Evolutionary conservation across 2,888 invertebrate species (phyloP), one percentile per base, ranked within the genome.

Genomic region (Pycnomerus fuliginosus): DNA sequence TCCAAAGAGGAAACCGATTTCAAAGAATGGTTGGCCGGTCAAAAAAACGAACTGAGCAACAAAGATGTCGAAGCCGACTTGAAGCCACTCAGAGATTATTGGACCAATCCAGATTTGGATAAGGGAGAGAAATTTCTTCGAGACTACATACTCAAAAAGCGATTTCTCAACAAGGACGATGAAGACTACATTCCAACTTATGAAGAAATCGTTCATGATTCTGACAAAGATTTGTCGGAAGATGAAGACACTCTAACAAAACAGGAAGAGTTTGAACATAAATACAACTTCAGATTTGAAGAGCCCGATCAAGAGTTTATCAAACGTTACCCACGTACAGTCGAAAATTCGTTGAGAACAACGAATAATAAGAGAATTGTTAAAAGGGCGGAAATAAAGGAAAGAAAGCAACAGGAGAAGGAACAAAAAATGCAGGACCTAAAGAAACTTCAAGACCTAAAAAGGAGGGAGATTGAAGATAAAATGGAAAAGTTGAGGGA

Each of bases 251-350:
- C 80, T 29, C 76, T 93, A 16, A 85, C 88, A 58, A 82, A 86
- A 64, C 91, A 92, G 70, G 90, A 89, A 51, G 83, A 87, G 70
- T 98, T 95, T 74, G 97, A 98, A 67, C 80, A 89, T 29, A 95
- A 96, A 54, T 98, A 87, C 71, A 97, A 98, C 76, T 96, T 94
- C 70, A 80, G 98, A 50, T 98, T 87, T 70, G 96, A 99, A 71
- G 96, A 98, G 70, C 97, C 95, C 0, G 96, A 97, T 70, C 82
- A 86, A 31, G 92, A 95, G 57, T 95, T 87, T 72, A 78, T 90
- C 11, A 93, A 94, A 74, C 80, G 90, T 5, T 97, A 89, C 76
- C 98, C 98, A 0, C 82, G 98, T 52, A 91, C 89, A 0, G 82
- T 98, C 68, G 83, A 85, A 46, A 62, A 64, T 69, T 88, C 90